Evolutionary conservation across 1,140 invertebrate species (phyloP).

Genomic region (Leptonema lineaticorne): DNA sequence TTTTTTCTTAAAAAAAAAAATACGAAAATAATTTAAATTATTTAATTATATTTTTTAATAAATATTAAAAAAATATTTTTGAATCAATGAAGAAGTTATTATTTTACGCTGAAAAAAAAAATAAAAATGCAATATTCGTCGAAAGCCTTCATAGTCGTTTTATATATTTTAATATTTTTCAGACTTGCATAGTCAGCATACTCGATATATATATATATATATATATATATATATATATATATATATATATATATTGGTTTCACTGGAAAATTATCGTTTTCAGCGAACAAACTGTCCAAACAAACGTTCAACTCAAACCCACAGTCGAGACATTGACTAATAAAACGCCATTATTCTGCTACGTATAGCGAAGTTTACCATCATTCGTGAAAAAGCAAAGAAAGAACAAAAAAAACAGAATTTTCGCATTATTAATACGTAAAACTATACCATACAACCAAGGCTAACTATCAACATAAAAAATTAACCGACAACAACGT

Average conservation of each 20-base stretch:
- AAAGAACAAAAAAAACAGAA: background rate
- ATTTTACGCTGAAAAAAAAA: no score
- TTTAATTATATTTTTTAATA: no score
- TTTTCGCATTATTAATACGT: slow-evolving; percentile 1
- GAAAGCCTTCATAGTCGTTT: no score
- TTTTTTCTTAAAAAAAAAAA: no score
- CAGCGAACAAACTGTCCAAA: background rate
- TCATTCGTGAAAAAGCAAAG: background rate
- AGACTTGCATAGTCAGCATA: no score
- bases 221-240: background rate
- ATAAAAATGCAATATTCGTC: no score
- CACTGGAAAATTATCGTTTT: background rate
- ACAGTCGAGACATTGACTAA: background rate
- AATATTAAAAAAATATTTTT: no score
- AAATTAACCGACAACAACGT: background rate
- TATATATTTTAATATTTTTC: no score
- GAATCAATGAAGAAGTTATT: no score
- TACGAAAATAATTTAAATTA: no score
- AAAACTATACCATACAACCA: background rate
- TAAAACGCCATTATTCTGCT: slow-evolving; percentile 5
- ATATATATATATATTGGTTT: background rate
- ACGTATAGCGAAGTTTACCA: background rate
- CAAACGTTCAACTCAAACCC: background rate
- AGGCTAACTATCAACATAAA: background rate
- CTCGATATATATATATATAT: background rate